Evolutionary conservation across 2,113 vertebrate genomes (phyloP).

Genomic region (Piliocolobus tephrosceles): DNA sequence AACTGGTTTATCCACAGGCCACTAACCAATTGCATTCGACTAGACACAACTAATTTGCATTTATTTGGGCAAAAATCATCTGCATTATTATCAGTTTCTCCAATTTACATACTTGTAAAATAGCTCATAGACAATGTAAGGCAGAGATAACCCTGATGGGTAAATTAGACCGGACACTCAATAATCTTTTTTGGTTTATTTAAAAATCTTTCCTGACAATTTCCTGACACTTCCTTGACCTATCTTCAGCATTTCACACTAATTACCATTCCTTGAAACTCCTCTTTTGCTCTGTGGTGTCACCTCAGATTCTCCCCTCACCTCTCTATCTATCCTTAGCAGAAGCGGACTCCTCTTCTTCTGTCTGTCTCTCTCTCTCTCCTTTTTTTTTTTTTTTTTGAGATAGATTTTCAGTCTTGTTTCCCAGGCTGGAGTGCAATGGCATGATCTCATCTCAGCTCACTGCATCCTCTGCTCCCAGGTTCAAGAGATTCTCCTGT

Average conservation of each 20-base stretch:
- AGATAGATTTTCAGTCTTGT: neutral
- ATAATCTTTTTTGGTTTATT: neutral
- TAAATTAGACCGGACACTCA: neutral
- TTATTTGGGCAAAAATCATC: neutral
- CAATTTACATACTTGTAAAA: neutral
- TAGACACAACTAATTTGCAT: neutral
- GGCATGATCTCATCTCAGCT: neutral
- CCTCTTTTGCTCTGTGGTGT: neutral
- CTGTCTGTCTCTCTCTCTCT: neutral
- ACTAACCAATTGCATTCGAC: neutral
- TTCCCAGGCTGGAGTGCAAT: neutral
- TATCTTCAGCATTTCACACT: neutral
- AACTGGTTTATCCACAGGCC: neutral
- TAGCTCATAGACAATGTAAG: neutral
- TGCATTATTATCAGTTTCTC: neutral
- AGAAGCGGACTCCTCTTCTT: neutral
- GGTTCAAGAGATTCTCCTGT: neutral
- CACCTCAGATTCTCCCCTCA: neutral
- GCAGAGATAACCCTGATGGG: neutral
- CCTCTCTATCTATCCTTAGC: neutral
- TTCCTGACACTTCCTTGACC: neutral
- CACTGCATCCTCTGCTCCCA: neutral
- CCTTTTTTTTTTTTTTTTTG: neutral
- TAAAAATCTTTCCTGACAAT: neutral
- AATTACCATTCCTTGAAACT: neutral